Conservation (phyloP, 2,113 vertebrate species). For the Ovis aries region DNA sequence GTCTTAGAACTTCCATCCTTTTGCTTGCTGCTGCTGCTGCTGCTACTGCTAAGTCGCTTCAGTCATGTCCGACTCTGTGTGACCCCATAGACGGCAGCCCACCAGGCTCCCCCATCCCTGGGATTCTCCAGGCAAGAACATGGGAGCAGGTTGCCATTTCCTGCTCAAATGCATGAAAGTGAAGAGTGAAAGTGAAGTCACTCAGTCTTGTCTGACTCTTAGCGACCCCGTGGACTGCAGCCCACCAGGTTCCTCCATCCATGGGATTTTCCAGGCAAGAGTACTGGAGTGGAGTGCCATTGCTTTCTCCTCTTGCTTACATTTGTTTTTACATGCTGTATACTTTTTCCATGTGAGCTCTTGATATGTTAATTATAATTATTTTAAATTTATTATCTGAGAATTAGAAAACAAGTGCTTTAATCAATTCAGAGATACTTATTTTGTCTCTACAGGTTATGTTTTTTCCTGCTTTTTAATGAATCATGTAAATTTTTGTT, state of each 20-base stretch:
- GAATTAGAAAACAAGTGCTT: not conserved
- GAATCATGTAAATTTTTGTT: not conserved
- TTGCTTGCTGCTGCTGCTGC: not conserved
- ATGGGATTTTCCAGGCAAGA: not conserved
- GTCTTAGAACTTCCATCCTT: not conserved
- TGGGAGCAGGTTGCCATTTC: no score
- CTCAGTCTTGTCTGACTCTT: not conserved
- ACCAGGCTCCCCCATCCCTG: no score
- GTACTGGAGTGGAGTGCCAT: not conserved
- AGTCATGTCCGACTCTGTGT: no score
- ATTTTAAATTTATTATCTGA: not conserved
- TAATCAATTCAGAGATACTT: not conserved
- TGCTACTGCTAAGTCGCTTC: no score
- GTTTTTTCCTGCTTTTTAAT: not conserved
- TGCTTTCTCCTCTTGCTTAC: not conserved
- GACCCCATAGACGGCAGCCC: no score
- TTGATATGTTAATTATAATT: not conserved
- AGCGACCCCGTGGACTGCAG: not conserved
- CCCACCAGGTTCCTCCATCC: not conserved
- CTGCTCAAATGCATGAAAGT: no score
- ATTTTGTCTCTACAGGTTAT: not conserved
- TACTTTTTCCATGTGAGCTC: not conserved
- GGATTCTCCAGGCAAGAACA: no score
- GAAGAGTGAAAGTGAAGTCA: no score
- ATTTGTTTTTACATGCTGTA: not conserved